Percentiles rank a stretch among this genome's conserved stretches.
Conservation (phyloP, 2,888 invertebrate species). For the Syritta pipiens region DNA sequence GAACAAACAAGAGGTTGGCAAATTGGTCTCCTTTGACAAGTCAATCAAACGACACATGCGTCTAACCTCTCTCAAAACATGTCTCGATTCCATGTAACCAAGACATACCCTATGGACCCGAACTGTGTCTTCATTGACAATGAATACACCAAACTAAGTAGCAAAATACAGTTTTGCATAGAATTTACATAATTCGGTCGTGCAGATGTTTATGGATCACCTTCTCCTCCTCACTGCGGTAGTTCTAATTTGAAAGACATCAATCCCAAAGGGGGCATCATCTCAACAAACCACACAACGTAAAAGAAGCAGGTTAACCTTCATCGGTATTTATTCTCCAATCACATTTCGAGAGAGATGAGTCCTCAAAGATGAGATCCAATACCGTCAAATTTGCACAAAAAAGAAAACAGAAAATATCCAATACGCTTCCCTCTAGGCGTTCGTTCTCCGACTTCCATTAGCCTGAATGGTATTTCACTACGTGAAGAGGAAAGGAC, state of each 20-base stretch:
- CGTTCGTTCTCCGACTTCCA: neutral
- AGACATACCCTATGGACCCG: too few species aligned
- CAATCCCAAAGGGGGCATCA: neutral
- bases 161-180: too few species aligned
- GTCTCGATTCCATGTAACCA: too few species aligned
- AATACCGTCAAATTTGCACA: neutral
- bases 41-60: too few species aligned
- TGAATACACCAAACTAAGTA: too few species aligned
- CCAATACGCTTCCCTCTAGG: neutral
- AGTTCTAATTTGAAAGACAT: neutral
- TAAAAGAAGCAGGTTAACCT: neutral
- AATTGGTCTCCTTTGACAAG: too few species aligned
- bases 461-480: conserved; percentile 10
- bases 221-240: neutral
- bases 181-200: neutral
- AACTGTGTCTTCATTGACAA: too few species aligned
- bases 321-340: neutral
- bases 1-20: too few species aligned
- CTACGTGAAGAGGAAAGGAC: neutral
- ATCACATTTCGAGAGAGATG: neutral
- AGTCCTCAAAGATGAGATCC: too few species aligned
- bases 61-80: too few species aligned
- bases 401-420: too few species aligned
- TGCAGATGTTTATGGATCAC: neutral
- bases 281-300: neutral